Conservation (phyloP, 1,140 invertebrate species). For the Vollenhovia emeryi region DNA sequence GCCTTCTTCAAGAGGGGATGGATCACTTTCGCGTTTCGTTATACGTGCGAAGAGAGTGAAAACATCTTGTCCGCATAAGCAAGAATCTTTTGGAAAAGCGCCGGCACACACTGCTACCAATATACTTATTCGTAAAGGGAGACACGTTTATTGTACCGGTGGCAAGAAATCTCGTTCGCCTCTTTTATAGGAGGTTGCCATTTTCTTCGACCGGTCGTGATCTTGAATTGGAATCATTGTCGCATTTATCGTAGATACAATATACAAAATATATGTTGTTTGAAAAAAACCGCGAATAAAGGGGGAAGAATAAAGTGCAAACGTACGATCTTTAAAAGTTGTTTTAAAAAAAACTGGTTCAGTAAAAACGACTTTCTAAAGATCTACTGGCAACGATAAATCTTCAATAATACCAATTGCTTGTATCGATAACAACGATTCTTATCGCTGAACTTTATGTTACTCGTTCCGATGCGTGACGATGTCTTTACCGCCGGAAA, state of each 20-base stretch:
- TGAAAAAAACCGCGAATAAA: background rate
- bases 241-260: background rate
- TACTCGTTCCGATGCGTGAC: background rate
- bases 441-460: background rate
- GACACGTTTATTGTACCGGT: constrained; percentile 5
- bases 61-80: constrained; percentile 35
- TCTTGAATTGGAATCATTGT: background rate
- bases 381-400: background rate
- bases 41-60: constrained; percentile 67
- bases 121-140: background rate
- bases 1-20: constrained; percentile 34
- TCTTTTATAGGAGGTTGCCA: background rate
- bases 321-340: background rate
- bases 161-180: background rate
- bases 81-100: constrained; percentile 14
- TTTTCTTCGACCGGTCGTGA: background rate
- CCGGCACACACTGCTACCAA: background rate
- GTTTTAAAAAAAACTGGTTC: background rate
- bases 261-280: background rate
- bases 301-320: background rate
- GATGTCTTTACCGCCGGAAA: constrained; percentile 23
- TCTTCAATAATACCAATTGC: background rate
- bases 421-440: background rate
- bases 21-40: constrained; percentile 69
- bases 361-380: background rate